These are phyloP conservation scores for Jacana jacana DNA, from an alignment of 2,113 vertebrate genomes.

Conservation along the genomic window DNA sequence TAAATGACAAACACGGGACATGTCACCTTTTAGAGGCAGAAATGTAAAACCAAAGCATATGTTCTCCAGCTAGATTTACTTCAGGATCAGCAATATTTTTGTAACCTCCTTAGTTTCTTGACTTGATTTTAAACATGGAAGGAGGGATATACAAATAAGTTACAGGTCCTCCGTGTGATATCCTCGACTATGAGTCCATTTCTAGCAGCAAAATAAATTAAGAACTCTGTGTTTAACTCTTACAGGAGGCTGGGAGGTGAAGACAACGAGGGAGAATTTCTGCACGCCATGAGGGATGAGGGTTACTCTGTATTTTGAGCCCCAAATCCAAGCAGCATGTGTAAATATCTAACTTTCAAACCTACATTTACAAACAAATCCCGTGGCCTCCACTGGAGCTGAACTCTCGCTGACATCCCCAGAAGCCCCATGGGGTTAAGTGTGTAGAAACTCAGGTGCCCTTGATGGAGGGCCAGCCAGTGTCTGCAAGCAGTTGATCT, in stretches of 20 bases:
- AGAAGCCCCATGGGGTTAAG: not conserved
- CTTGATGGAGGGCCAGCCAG: not conserved
- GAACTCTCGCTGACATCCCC: not conserved
- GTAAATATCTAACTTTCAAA: not conserved
- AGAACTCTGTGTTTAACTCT: not conserved
- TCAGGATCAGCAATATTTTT: slow-evolving; percentile 47
- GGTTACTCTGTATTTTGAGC: not conserved
- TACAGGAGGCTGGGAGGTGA: not conserved
- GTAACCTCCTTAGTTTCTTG: slow-evolving; percentile 35
- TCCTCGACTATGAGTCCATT: not conserved
- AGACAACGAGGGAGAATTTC: not conserved
- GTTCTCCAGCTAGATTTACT: slow-evolving; percentile 31
- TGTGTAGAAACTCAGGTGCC: not conserved
- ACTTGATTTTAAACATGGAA: slow-evolving; percentile 21
- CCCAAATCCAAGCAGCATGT: rapidly evolving
- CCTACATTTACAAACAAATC: not conserved
- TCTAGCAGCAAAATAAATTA: not conserved
- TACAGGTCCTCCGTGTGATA: not conserved
- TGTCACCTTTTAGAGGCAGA: slow-evolving; percentile 68
- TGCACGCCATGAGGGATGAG: not conserved
- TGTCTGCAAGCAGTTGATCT: not conserved
- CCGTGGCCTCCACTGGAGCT: rapidly evolving
- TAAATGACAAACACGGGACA: slow-evolving; percentile 71
- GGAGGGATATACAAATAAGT: slow-evolving; percentile 5
- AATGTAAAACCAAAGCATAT: slow-evolving; percentile 54